Evolutionary conservation across 2,113 vertebrate genomes (phyloP).

Genomic region (Lepisosteus osseus): DNA sequence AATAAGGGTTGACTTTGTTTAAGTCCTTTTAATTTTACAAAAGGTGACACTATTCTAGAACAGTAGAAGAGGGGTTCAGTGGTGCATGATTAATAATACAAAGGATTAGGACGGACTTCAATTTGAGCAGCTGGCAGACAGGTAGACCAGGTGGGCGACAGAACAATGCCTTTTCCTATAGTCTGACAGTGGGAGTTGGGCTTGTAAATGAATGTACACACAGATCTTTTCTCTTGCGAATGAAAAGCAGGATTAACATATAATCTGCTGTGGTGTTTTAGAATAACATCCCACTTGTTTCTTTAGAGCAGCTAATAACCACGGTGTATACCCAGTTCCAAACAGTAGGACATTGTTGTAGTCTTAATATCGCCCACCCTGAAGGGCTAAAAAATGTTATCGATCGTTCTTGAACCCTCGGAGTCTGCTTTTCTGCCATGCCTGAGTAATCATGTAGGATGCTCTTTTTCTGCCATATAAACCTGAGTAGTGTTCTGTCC

Average conservation of each 20-base stretch:
- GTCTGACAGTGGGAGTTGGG: slow-evolving; percentile 4
- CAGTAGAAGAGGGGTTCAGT: not conserved
- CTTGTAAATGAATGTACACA: not conserved
- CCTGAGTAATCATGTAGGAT: not conserved
- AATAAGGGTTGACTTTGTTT: no score
- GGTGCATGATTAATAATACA: not conserved
- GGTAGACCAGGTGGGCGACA: not conserved
- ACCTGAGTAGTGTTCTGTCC: slow-evolving; percentile 7
- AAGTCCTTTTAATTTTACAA: not conserved
- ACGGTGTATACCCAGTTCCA: not conserved
- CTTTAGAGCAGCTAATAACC: not conserved
- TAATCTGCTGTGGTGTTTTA: slow-evolving; percentile 9
- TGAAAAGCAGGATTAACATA: not conserved
- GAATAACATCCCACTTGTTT: slow-evolving; percentile 11
- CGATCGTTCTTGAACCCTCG: not conserved
- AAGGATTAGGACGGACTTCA: slow-evolving; percentile 6
- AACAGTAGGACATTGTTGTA: not conserved
- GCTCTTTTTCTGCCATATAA: slow-evolving; percentile 6
- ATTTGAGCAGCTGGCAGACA: not conserved
- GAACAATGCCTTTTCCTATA: not conserved
- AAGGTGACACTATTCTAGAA: no score
- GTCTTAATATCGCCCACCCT: not conserved
- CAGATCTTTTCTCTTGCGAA: not conserved
- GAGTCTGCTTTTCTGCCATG: not conserved
- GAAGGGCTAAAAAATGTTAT: not conserved